Evolutionary conservation across 2,113 vertebrate genomes (phyloP).

Genomic region (Scartelaos histophorus): DNA sequence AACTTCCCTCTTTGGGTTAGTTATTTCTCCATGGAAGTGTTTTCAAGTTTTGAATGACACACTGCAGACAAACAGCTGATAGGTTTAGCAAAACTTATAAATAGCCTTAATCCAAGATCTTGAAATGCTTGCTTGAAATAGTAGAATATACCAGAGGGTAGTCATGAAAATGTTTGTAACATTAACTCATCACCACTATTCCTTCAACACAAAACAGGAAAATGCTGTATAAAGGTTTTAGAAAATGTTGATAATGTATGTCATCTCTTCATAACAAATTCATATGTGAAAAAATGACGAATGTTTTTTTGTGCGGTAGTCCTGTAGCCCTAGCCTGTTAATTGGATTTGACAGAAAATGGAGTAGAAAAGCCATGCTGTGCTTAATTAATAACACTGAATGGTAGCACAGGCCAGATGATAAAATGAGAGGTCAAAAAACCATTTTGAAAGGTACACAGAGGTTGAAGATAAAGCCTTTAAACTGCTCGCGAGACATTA

Average conservation of each 20-base stretch:
- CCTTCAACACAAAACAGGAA: background rate
- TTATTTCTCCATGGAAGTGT: background rate
- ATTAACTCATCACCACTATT: too few relatives aligned
- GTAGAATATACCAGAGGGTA: too few relatives aligned
- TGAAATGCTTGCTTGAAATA: too few relatives aligned
- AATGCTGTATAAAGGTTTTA: background rate
- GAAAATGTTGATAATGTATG: background rate
- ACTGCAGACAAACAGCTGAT: background rate
- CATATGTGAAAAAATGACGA: too few relatives aligned
- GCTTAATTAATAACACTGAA: constrained; percentile 48
- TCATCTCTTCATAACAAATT: background rate
- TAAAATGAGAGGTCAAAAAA: constrained; percentile 52
- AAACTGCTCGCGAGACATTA: constrained; percentile 43
- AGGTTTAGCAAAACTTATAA: background rate
- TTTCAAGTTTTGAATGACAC: background rate
- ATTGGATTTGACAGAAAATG: constrained; percentile 49
- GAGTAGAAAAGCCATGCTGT: constrained; percentile 33
- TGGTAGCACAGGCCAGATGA: constrained; percentile 13
- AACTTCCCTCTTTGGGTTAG: background rate
- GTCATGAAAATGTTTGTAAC: too few relatives aligned
- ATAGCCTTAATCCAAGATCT: background rate
- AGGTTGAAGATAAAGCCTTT: constrained; percentile 43
- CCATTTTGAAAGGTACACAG: constrained; percentile 50
- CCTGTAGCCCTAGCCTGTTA: constrained; percentile 34
- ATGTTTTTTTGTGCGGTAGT: background rate